Percentiles rank a stretch among this genome's conserved stretches.
Conservation (phyloP, 2,797 vertebrate species). For the Lagodon rhomboides region DNA sequence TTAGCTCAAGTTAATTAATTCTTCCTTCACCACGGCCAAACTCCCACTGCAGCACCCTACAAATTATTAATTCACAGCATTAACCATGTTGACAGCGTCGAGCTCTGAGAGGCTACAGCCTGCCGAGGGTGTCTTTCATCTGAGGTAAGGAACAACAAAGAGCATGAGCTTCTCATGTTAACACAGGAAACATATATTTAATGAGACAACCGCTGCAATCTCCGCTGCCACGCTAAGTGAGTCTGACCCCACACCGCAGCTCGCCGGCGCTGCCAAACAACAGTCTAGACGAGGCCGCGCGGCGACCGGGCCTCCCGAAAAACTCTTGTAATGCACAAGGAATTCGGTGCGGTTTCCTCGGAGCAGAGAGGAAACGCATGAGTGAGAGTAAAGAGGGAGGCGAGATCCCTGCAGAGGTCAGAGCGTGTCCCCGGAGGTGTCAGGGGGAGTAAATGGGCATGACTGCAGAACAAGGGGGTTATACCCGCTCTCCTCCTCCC, state of each 20-base stretch:
- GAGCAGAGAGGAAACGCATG: slow-evolving; percentile 68
- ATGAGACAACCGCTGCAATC: slow-evolving; percentile 72
- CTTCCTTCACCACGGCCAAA: slow-evolving; percentile 23
- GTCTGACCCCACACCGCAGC: slow-evolving; percentile 65
- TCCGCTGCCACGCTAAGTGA: slow-evolving; percentile 67
- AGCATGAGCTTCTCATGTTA: slow-evolving; percentile 63
- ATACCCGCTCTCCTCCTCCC: slow-evolving; percentile 39
- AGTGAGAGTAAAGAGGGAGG: slow-evolving; percentile 66
- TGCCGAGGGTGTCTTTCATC: slow-evolving; percentile 62
- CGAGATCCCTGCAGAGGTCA: slow-evolving; percentile 73
- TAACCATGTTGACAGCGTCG: slow-evolving; percentile 51
- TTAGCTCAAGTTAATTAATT: slow-evolving; percentile 8
- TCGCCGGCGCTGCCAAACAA: slow-evolving; percentile 59
- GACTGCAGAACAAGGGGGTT: slow-evolving; percentile 71
- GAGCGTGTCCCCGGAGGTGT: slow-evolving; percentile 74
- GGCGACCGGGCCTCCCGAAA: slow-evolving; percentile 61
- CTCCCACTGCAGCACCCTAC: slow-evolving; percentile 64
- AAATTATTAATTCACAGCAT: slow-evolving; percentile 68
- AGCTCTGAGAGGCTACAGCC: slow-evolving; percentile 47
- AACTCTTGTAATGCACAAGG: slow-evolving; percentile 71
- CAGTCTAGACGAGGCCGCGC: slow-evolving; percentile 71
- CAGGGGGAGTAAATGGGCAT: slow-evolving; percentile 75
- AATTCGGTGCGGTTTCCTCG: slow-evolving; percentile 71
- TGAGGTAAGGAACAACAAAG: slow-evolving; percentile 53
- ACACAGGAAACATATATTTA: slow-evolving; percentile 77